A percentile compares a stretch with the other conserved stretches of the same genome.
phyloP scores from a whole-genome alignment of 2,113 vertebrate species.

The Ictalurus furcatus region DNA sequence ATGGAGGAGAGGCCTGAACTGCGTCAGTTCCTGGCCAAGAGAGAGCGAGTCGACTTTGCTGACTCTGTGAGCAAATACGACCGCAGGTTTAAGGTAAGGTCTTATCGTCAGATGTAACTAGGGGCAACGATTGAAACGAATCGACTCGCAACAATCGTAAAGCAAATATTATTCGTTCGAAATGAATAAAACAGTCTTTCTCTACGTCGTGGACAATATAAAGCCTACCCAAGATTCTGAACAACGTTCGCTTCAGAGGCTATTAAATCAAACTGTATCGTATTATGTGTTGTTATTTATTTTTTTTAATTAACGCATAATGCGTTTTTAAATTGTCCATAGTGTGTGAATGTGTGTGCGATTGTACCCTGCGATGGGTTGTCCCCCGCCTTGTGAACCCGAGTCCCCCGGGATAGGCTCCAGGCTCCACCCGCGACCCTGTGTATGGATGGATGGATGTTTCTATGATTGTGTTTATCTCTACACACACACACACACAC shows the following conservation, averaged over 20 bases:
- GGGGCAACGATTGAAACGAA: background rate
- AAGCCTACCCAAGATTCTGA: background rate
- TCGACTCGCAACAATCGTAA: background rate
- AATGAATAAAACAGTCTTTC: background rate
- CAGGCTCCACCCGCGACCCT: too few species aligned
- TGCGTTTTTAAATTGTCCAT: too few species aligned
- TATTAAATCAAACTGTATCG: background rate
- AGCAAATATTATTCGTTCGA: background rate
- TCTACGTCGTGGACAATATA: background rate
- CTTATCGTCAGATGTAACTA: background rate
- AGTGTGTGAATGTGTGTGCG: too few species aligned
- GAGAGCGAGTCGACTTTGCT: slow-evolving; percentile 89
- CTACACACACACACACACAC: too few species aligned
- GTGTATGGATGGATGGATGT: background rate
- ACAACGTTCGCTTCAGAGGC: background rate
- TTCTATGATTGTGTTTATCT: background rate
- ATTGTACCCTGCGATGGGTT: too few species aligned
- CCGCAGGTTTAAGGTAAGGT: slow-evolving; percentile 91
- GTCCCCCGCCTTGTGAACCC: too few species aligned
- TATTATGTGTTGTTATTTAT: background rate
- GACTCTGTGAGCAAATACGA: slow-evolving; percentile 93
- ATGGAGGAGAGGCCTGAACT: slow-evolving; percentile 93
- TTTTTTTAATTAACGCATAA: too few species aligned
- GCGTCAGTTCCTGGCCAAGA: slow-evolving; percentile 88
- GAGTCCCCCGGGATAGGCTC: too few species aligned